Evolutionary conservation across 2,113 vertebrate genomes (phyloP).

Genomic region (Dryoscopus gambensis): DNA sequence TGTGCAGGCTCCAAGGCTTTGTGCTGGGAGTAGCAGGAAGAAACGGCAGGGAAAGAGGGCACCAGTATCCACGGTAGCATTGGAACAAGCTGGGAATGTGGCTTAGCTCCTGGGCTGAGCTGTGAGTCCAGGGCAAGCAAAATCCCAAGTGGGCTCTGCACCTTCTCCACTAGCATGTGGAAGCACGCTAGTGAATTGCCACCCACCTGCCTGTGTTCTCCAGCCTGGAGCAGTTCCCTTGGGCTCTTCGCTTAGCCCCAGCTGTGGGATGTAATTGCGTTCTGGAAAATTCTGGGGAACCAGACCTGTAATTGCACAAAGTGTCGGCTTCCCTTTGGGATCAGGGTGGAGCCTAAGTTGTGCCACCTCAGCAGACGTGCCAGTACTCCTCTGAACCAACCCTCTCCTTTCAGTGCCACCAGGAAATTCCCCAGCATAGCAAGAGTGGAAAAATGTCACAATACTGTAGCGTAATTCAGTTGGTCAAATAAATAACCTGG

Average conservation of each 20-base stretch:
- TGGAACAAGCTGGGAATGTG: neutral
- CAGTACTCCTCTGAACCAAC: neutral
- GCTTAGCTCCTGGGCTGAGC: neutral
- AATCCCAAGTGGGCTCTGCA: neutral
- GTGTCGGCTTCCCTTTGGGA: neutral
- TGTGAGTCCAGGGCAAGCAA: neutral
- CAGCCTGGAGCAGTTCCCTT: neutral
- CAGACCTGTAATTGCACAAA: neutral
- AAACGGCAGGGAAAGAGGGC: neutral
- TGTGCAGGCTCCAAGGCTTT: neutral
- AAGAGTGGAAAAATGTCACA: neutral
- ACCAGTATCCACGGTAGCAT: fast-evolving
- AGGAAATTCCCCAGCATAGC: neutral
- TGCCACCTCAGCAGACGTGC: neutral
- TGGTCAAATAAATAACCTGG: neutral
- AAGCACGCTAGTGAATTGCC: neutral
- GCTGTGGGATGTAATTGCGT: neutral
- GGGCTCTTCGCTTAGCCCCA: neutral
- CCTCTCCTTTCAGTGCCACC: neutral
- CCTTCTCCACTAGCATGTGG: neutral
- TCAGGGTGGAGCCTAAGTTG: neutral
- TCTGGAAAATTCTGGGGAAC: neutral
- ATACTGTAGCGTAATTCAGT: neutral
- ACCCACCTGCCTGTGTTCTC: neutral
- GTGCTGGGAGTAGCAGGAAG: neutral